Base-by-base conservation (phyloP, 2,113 vertebrate species). In the Sylvicapra grimmia region DNA sequence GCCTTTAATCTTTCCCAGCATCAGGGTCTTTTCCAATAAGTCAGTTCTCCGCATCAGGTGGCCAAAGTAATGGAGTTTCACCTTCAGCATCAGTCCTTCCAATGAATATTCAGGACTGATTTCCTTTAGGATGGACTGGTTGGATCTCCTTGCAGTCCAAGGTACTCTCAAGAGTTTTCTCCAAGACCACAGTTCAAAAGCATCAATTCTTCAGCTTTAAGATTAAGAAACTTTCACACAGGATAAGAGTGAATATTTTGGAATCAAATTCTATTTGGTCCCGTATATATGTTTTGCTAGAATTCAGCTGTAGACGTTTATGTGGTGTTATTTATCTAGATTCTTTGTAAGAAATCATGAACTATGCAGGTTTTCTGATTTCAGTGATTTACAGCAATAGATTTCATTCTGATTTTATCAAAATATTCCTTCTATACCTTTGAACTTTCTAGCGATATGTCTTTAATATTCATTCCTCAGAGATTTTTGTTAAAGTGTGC, bases 211-310 rank as follows among this genome's bases (percentile, higher is more conserved):
- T 40, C 19, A 75, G n/a, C 68, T 40, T n/a, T n/a, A n/a, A n/a
- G n/a, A n/a, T n/a, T n/a, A n/a, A n/a, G n/a, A n/a, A n/a, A 40
- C 68, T 75, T 40, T 75, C n/a, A 75, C 5, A 75, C 10, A 10
- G 23, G 72, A 77, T 77, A 77, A 44, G 72, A 44, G 23, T 77
- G 12, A 44, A 44, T 77, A 77, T 77, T 44, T 44, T 77, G 36
- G 21, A 77, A 77, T 75, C 5, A 72, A 98, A 90, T 68, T 95
- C 31, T 94, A n/a, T 19, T 95, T 97, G 97, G n/a, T 90, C 94
- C 92, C 6, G 16, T 89, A 72, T 72, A 23, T 94, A 96, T 51
- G 58, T 96, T 56, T 86, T 95, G 25, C 23, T 97, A 53, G 88
- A 97, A 97, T 65, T 86, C 47, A 77, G 56, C 3, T 90, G 56